These are phyloP conservation scores for Leptinotarsa lineolata DNA, from an alignment of 1,140 invertebrate species.

Conservation along the genomic window DNA sequence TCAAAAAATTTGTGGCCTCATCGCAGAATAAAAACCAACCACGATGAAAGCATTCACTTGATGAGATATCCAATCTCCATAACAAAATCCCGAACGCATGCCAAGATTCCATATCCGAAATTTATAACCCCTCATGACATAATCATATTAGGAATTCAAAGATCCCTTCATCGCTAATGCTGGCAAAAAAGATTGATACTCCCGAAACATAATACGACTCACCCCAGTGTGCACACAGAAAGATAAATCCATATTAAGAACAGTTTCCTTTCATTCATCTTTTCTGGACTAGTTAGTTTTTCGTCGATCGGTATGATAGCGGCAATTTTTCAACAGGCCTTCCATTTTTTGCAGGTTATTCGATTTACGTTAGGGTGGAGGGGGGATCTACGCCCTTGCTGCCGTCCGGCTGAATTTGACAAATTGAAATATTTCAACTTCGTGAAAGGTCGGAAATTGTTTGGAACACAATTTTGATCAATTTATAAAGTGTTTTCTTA, in stretches of 20 bases:
- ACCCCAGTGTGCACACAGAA: background rate
- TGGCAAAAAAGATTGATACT: background rate
- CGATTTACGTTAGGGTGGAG: background rate
- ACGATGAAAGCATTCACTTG: too few species aligned
- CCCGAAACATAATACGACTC: background rate
- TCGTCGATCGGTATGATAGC: background rate
- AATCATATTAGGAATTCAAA: background rate
- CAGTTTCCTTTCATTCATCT: background rate
- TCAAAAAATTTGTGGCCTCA: too few species aligned
- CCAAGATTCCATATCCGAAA: background rate
- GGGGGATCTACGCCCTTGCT: background rate
- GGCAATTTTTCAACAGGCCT: background rate
- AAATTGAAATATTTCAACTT: background rate
- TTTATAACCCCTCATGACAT: constrained; percentile 1
- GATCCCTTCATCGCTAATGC: background rate
- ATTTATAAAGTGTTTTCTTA: background rate
- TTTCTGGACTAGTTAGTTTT: constrained; percentile 1
- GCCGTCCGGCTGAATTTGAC: background rate
- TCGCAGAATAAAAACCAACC: too few species aligned
- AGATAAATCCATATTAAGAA: constrained; percentile 7
- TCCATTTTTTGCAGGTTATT: background rate
- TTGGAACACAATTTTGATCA: background rate
- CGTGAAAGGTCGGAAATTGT: constrained; percentile 1
- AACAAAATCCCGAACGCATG: background rate
- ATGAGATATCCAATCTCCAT: too few species aligned